phyloP scores from a whole-genome alignment of 2,888 invertebrate genomes.

The Plagodis dolabraria region DNA sequence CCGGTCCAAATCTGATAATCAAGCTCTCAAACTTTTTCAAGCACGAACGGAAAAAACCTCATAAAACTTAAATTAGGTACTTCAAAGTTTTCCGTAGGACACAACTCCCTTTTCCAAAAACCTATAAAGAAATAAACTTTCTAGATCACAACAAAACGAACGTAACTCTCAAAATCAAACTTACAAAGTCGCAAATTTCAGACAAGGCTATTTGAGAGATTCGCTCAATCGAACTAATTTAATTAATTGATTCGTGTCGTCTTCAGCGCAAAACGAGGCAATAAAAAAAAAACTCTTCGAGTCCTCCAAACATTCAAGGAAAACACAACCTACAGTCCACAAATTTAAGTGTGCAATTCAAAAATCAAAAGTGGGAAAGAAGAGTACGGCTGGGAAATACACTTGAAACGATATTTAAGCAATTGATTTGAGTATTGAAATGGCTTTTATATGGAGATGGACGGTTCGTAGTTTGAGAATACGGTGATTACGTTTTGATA shows the following conservation, averaged over 20 bases:
- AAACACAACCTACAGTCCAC: constrained; percentile 34
- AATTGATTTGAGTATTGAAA: constrained; percentile 56
- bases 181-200: constrained; percentile 30
- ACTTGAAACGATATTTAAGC: constrained; percentile 45
- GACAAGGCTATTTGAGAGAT: constrained; percentile 36
- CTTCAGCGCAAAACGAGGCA: constrained; percentile 44
- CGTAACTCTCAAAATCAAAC: constrained; percentile 32
- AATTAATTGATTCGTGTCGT: constrained; percentile 66
- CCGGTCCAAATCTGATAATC: too few relatives aligned
- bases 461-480: constrained; percentile 41
- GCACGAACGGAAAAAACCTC: too few relatives aligned
- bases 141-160: neutral
- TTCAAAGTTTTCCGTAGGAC: too few relatives aligned
- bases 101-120: too few relatives aligned
- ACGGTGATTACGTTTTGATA: constrained; percentile 37
- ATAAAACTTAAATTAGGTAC: too few relatives aligned
- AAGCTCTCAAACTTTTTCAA: too few relatives aligned
- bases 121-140: too few relatives aligned
- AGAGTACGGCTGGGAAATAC: constrained; percentile 35
- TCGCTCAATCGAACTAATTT: constrained; percentile 63
- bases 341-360: constrained; percentile 34
- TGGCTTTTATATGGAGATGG: constrained; percentile 55
- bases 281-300: constrained; percentile 34
- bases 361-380: constrained; percentile 20
- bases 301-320: constrained; percentile 5